Percentiles rank a stretch among this genome's conserved stretches.
Evolutionary conservation across 2,113 vertebrate species (phyloP).

Genomic region (Ceyx margarethae): DNA sequence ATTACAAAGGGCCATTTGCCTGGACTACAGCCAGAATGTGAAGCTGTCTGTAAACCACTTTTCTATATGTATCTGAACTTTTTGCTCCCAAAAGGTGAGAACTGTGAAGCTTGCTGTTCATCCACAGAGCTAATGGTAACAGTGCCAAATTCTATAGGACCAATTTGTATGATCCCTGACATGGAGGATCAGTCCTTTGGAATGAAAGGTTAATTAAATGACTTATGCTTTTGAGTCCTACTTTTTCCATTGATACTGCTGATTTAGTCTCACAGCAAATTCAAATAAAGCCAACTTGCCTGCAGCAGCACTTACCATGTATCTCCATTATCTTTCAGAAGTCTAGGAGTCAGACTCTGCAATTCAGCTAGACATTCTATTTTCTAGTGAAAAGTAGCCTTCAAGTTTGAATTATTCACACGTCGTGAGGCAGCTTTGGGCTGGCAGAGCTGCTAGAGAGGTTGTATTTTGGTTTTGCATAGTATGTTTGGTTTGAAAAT

Average conservation of each 20-base stretch:
- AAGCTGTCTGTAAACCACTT: constrained; percentile 2
- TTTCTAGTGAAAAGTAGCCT: not conserved
- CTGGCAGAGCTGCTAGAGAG: not conserved
- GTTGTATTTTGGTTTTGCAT: not conserved
- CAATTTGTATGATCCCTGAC: not conserved
- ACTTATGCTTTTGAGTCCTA: not conserved
- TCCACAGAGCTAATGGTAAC: not conserved
- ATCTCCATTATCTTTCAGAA: not conserved
- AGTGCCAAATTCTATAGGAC: not conserved
- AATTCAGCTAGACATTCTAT: not conserved
- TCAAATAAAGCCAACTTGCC: not conserved
- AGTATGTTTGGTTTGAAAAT: not conserved
- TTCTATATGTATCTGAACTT: not conserved
- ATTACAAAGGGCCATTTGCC: not conserved
- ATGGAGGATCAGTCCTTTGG: not conserved
- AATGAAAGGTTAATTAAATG: constrained; percentile 20
- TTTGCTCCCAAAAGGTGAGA: not conserved
- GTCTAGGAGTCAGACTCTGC: not conserved
- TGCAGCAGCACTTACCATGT: not conserved
- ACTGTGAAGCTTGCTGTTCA: not conserved
- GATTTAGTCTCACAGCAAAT: not conserved
- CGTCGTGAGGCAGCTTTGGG: not conserved
- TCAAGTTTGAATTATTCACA: not conserved
- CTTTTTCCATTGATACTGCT: not conserved
- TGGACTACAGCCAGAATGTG: not conserved